Evolutionary conservation across 2,888 invertebrate genomes (phyloP).

Genomic region (Drosophila lacicola): DNA sequence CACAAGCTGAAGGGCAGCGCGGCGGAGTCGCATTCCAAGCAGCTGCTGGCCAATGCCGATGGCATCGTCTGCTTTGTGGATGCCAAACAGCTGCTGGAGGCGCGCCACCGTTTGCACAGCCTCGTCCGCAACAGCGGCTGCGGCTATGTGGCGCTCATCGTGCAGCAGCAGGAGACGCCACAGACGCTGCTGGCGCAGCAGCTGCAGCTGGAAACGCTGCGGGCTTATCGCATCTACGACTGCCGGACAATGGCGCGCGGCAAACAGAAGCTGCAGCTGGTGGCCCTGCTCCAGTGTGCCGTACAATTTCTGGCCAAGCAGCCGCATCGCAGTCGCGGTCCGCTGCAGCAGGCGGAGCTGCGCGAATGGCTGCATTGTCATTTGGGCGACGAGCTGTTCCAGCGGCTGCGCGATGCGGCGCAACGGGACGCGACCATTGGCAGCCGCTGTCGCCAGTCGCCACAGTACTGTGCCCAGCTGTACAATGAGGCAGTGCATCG

Average conservation of each 20-base stretch:
- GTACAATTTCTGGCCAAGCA: constrained; percentile 66
- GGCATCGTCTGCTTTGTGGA: constrained; percentile 79
- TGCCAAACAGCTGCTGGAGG: constrained; percentile 46
- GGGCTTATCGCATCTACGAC: constrained; percentile 71
- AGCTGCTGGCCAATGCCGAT: constrained; percentile 75
- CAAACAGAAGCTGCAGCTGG: constrained; percentile 31
- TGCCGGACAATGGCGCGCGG: constrained; percentile 29
- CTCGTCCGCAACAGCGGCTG: constrained; percentile 65
- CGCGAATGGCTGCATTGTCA: constrained; percentile 87
- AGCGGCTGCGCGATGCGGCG: constrained; percentile 84
- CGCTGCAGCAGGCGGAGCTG: constrained; percentile 87
- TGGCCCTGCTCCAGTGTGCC: constrained; percentile 82
- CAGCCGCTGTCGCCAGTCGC: constrained; percentile 83
- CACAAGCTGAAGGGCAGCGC: constrained; percentile 77
- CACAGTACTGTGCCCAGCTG: constrained; percentile 87
- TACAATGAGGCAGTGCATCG: constrained; percentile 89
- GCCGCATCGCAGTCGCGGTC: constrained; percentile 82
- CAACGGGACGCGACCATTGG: constrained; percentile 79
- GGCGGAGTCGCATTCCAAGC: constrained; percentile 31
- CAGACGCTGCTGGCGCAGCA: constrained; percentile 39
- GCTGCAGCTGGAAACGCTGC: constrained; percentile 80
- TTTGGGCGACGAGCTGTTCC: constrained; percentile 88
- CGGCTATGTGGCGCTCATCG: constrained; percentile 77
- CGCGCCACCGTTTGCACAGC: constrained; percentile 73
- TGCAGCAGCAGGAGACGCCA: constrained; percentile 45